Conservation (phyloP, 2,113 vertebrate genomes). For the Enhydra lutris region DNA sequence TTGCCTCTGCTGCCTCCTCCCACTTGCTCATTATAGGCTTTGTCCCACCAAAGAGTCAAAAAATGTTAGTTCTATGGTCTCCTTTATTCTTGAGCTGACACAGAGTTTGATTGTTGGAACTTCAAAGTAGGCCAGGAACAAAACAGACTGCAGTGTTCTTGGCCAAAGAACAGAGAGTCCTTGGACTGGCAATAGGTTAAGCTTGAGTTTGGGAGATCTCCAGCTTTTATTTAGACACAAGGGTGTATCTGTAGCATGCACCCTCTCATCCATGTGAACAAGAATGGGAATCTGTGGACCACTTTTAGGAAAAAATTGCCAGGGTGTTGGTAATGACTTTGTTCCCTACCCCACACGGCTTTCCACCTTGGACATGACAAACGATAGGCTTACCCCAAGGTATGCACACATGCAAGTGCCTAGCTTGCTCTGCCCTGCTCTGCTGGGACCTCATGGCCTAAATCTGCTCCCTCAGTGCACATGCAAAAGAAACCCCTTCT, state of each 20-base stretch:
- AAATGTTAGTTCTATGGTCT: background rate
- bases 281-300: background rate
- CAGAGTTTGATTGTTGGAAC: background rate
- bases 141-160: background rate
- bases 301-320: background rate
- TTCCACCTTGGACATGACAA: background rate
- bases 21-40: background rate
- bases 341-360: accelerated
- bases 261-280: accelerated
- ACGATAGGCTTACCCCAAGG: background rate
- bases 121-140: background rate
- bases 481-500: background rate
- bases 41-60: background rate
- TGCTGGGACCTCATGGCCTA: background rate
- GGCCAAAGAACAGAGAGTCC: background rate
- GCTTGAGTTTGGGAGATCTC: background rate
- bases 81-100: background rate
- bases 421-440: background rate
- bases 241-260: accelerated
- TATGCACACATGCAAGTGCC: background rate
- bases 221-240: background rate
- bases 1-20: background rate
- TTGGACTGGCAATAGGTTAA: background rate
- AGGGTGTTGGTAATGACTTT: background rate
- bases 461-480: too few species aligned